Evolutionary conservation across 1,140 invertebrate species (phyloP).

Genomic region (Caerostris darwini): DNA sequence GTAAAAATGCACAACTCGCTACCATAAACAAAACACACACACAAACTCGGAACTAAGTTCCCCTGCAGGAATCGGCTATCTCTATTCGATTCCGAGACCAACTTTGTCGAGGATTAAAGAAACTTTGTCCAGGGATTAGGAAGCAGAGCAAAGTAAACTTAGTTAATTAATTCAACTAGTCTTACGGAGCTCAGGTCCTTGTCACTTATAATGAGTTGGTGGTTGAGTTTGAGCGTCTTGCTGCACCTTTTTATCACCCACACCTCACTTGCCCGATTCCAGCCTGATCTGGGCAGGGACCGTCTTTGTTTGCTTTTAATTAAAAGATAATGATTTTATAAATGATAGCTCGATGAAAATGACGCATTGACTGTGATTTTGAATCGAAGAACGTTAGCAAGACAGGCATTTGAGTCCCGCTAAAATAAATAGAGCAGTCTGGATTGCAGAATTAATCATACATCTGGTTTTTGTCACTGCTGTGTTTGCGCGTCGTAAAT

Average conservation of each 20-base stretch:
- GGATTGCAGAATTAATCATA: neutral
- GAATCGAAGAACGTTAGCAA: neutral
- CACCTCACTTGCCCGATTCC: neutral
- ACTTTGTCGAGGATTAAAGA: conserved; percentile 44
- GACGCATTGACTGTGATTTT: neutral
- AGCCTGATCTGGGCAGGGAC: neutral
- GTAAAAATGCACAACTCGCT: neutral
- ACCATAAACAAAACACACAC: neutral
- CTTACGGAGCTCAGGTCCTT: conserved; percentile 47
- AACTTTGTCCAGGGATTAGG: conserved; percentile 58
- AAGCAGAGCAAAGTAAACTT: conserved; percentile 54
- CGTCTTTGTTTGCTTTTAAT: conserved; percentile 61
- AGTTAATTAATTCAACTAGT: conserved; percentile 63
- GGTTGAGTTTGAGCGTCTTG: conserved; percentile 12
- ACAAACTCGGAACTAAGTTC: neutral
- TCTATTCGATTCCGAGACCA: conserved; percentile 37
- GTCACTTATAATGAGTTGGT: conserved; percentile 57
- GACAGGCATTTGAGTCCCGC: neutral
- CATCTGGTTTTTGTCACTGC: too few species aligned
- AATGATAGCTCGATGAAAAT: neutral
- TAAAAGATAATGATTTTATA: conserved; percentile 47
- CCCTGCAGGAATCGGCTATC: neutral
- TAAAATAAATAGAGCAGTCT: neutral
- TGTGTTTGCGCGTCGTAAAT: too few species aligned
- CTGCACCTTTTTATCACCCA: conserved; percentile 37